Conservation (phyloP, 1,140 invertebrate genomes). For the Whitmania pigra region DNA sequence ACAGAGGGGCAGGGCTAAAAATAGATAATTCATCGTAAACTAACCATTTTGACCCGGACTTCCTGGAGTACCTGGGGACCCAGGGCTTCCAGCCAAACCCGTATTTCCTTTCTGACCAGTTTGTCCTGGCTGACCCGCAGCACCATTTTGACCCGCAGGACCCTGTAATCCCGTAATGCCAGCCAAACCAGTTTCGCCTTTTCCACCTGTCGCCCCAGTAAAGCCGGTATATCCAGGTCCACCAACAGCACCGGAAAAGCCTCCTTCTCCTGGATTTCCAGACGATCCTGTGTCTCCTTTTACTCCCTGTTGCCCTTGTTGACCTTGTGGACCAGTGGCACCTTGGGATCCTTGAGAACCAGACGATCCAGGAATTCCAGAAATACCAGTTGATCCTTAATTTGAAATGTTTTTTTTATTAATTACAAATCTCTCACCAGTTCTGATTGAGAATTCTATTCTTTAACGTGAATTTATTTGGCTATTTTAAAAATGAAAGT, state of each 20-base stretch:
- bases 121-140: conserved; percentile 5
- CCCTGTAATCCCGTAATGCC: conserved; percentile 14
- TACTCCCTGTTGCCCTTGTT: neutral
- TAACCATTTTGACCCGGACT: neutral
- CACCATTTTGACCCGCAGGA: conserved; percentile 4
- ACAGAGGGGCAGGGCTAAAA: neutral
- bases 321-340: conserved; percentile 8
- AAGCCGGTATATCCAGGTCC: neutral
- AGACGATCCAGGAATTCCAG: conserved; percentile 17
- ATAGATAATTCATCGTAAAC: neutral
- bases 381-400: conserved; percentile 19
- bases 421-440: no score
- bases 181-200: neutral
- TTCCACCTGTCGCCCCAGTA: neutral
- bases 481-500: neutral
- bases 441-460: neutral
- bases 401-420: conserved; percentile 15
- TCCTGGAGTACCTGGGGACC: neutral
- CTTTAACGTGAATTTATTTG: neutral
- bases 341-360: conserved; percentile 19
- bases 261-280: conserved; percentile 12
- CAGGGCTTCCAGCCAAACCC: neutral
- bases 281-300: conserved; percentile 14
- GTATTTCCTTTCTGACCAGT: neutral
- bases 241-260: neutral